A percentile compares a stretch with the other conserved stretches of the same genome.
These are phyloP conservation scores for Andinoacara biseriatus DNA, from an alignment of 2,113 vertebrate species.

Conservation along the genomic window DNA sequence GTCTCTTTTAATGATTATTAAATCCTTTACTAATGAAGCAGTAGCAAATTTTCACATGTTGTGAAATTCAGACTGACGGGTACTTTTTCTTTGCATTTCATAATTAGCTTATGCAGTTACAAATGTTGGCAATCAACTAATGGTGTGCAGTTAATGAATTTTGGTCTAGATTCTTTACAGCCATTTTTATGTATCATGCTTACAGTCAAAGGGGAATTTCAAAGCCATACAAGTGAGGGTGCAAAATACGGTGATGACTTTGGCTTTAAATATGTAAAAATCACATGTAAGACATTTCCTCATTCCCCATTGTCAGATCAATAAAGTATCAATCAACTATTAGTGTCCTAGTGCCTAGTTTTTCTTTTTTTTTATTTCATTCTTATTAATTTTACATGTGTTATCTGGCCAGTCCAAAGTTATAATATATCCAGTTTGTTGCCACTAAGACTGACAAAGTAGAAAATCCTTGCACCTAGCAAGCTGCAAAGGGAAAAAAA, in stretches of 20 bases:
- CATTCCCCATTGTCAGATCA: too few relatives aligned
- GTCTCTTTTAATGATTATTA: not conserved
- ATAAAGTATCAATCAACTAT: too few relatives aligned
- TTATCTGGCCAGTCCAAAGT: not conserved
- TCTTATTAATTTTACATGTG: not conserved
- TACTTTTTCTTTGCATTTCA: constrained; percentile 3
- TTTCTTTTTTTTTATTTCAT: not conserved
- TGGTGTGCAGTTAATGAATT: not conserved
- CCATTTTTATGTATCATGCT: not conserved
- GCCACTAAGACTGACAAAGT: not conserved
- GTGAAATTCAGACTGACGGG: not conserved
- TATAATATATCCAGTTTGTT: not conserved
- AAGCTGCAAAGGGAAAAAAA: not conserved
- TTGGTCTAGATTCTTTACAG: not conserved
- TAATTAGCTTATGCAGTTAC: not conserved
- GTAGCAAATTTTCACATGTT: not conserved
- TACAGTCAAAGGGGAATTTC: constrained; percentile 1
- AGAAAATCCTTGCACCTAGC: not conserved
- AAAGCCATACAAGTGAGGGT: not conserved
- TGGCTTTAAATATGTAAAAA: not conserved
- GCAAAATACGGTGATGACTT: not conserved
- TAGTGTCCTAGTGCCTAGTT: not conserved
- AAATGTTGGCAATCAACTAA: not conserved
- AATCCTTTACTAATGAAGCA: not conserved
- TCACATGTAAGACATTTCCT: not conserved